Conservation (phyloP, 2,888 invertebrate species). For the Drosophila phalerata region DNA sequence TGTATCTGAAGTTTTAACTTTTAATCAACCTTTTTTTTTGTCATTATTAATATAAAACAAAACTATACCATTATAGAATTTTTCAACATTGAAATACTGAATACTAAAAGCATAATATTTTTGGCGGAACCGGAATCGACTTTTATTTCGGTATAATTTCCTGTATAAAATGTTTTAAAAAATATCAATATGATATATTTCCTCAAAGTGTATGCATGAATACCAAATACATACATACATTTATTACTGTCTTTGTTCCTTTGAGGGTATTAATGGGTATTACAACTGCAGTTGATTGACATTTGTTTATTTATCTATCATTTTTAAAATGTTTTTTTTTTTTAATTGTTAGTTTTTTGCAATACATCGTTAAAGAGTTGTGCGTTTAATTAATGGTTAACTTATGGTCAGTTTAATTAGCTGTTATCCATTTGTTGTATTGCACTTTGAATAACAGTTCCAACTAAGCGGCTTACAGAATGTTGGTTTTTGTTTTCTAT, state of each 20-base stretch:
- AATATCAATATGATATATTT: conserved; percentile 13
- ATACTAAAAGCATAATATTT: too few species aligned
- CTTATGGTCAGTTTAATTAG: conserved; percentile 74
- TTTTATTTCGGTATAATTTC: too few species aligned
- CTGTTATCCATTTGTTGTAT: conserved; percentile 47
- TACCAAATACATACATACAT: not conserved
- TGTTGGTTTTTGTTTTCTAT: not conserved
- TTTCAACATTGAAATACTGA: too few species aligned
- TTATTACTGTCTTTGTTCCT: not conserved
- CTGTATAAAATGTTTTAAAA: too few species aligned
- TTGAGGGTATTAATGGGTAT: conserved; percentile 4
- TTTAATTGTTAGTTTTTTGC: conserved; percentile 6
- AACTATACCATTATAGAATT: too few species aligned
- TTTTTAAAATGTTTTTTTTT: not conserved
- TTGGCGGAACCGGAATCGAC: too few species aligned
- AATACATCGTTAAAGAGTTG: conserved; percentile 45
- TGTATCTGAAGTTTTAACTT: too few species aligned
- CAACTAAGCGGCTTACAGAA: conserved; percentile 41
- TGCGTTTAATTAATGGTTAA: conserved; percentile 75
- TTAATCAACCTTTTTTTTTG: too few species aligned
- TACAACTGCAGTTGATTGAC: not conserved
- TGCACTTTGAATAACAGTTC: conserved; percentile 8
- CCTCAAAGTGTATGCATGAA: conserved; percentile 20
- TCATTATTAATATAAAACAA: too few species aligned
- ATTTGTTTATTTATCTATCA: not conserved